Evolutionary conservation across 2,113 vertebrate genomes (phyloP), one percentile per base, ranked within the genome.

Genomic region (Mesoclemmys tuberculata): DNA sequence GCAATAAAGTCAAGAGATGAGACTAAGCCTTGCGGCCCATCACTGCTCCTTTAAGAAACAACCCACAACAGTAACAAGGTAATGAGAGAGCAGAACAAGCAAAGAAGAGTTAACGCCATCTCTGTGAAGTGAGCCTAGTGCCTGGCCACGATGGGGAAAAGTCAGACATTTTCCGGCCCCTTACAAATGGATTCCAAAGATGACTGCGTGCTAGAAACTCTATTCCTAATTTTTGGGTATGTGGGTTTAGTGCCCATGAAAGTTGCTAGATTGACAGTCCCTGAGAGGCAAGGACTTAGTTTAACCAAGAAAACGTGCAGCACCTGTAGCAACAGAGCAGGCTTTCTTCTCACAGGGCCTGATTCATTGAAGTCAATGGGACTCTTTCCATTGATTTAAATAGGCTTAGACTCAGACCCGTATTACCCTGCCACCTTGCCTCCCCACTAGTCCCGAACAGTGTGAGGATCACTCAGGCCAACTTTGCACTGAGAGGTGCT

Each of bases 11-110:
- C 90, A 85, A 93, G 89, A 93, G 86, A 92, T 90, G 86, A 97
- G 90, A 95, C 85, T 54, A 87, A 97, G 95, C 90, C 81, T 91
- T 41, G 54, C 58, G 84, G 91, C 83, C 94, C 88, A 83, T 91
- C 90, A 86, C 74, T 27, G 38, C 61, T 35, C 49, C 46, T 84
- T 26, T 90, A 94, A 95, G 95, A 38, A 94, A 71, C 10, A 71
- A n/a, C 64, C 16, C 12, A 58, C 24, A 29, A 71, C 64, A 71
- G 21, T 38, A 71, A 58, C 27, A 31, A 58, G 27, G 56, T 26
- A 58, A 19, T 38, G 27, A 55, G 9, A 26, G 61, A 51, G 46
- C 22, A 10, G 31, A 26, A 9, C 11, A 2, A 84, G 5, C 61
- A 92, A 8, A 55, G 80, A 24, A 56, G 90, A 71, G 7, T 38